Conservation (phyloP, 2,888 invertebrate species). For the Megalurothrips usitatus region DNA sequence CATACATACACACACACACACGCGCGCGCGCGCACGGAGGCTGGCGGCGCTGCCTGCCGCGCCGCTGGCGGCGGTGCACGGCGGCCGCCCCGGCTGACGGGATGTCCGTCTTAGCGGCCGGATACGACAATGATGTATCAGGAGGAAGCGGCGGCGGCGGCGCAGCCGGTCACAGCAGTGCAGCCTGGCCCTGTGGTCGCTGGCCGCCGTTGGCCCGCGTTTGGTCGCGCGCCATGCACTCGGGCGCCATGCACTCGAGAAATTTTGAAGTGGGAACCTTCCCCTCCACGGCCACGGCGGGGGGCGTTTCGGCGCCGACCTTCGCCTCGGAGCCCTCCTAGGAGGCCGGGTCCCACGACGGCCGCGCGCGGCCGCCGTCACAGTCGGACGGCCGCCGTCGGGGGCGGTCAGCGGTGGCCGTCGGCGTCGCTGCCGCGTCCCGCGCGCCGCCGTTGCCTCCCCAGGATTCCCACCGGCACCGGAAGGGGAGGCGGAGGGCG, state of each 20-base stretch:
- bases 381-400: background rate
- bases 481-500: background rate
- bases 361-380: background rate
- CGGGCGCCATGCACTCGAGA: too few species aligned
- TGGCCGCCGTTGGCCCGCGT: too few species aligned
- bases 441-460: too few species aligned
- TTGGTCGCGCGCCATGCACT: too few species aligned
- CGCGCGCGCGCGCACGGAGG: too few species aligned
- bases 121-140: background rate
- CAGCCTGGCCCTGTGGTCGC: background rate
- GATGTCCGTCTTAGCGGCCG: conserved; percentile 10
- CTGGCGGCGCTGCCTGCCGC: too few species aligned
- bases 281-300: too few species aligned
- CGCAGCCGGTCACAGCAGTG: background rate
- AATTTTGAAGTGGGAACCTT: too few species aligned
- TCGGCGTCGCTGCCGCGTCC: background rate
- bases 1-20: too few species aligned
- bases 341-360: background rate
- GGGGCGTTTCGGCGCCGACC: background rate
- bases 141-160: background rate
- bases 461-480: background rate
- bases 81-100: background rate
- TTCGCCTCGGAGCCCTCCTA: background rate
- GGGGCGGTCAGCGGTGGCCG: background rate
- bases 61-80: too few species aligned